A percentile compares a stretch with the other conserved stretches of the same genome.
Conservation (phyloP, 2,113 vertebrate species). For the Tiliqua scincoides region DNA sequence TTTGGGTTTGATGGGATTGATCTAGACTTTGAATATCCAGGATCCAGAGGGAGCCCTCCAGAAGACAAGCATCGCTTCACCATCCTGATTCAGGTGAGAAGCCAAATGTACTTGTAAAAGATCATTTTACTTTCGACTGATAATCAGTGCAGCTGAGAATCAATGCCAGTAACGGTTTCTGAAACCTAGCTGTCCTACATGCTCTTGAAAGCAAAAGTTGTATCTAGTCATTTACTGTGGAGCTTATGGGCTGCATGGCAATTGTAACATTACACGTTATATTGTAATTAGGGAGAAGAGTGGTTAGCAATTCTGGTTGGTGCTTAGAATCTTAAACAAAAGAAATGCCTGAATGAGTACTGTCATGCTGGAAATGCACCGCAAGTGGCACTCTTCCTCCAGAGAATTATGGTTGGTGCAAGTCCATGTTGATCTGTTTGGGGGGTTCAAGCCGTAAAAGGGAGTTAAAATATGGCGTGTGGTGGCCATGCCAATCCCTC, state of each 20-base stretch:
- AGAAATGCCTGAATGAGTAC: background rate
- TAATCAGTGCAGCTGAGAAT: background rate
- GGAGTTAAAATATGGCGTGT: too few relatives aligned
- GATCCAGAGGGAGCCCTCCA: conserved; percentile 80
- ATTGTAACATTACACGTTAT: background rate
- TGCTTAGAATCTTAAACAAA: background rate
- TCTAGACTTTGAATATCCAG: conserved; percentile 85
- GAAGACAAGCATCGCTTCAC: conserved; percentile 83
- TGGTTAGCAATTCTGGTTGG: background rate
- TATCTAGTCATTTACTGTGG: background rate
- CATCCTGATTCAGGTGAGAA: conserved; percentile 77
- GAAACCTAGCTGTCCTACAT: background rate
- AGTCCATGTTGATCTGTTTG: too few relatives aligned
- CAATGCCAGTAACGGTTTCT: too few relatives aligned
- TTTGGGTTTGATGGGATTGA: conserved; percentile 85
- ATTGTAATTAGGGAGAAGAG: background rate
- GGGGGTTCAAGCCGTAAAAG: too few relatives aligned
- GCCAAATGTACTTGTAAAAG: background rate
- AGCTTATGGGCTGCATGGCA: background rate
- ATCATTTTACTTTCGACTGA: too few relatives aligned
- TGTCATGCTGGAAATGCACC: background rate
- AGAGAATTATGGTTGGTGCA: background rate
- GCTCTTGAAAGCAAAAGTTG: background rate
- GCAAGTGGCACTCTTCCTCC: background rate
- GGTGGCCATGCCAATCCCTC: too few relatives aligned